Conservation (phyloP, 1,140 invertebrate species). For the Aphelenchoides besseyi region DNA sequence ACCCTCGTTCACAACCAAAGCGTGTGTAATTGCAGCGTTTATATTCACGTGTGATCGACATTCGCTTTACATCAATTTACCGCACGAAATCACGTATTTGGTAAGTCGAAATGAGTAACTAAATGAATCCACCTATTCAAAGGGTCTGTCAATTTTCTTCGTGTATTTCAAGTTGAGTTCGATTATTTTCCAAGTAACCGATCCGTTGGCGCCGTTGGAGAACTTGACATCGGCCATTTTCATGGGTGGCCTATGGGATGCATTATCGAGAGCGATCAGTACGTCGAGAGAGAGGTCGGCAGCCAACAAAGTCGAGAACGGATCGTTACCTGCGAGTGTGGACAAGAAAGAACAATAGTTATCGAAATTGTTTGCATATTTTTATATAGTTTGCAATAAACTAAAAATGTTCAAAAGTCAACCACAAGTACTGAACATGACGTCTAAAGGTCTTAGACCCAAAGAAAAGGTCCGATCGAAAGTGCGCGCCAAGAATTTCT, state of each 20-base stretch:
- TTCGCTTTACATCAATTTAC: constrained; percentile 88
- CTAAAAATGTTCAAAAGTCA: not conserved
- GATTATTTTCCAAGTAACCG: constrained; percentile 89
- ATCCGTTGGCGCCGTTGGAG: constrained; percentile 97
- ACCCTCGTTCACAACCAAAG: constrained; percentile 96
- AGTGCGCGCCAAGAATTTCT: not conserved
- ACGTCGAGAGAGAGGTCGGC: constrained; percentile 30
- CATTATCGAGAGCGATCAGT: constrained; percentile 67
- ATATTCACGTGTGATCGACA: constrained; percentile 95
- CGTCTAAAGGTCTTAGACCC: not conserved
- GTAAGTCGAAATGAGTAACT: not conserved
- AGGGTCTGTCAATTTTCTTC: constrained; percentile 94
- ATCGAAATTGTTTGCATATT: not conserved
- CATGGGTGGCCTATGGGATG: constrained; percentile 96
- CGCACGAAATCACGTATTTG: constrained; percentile 92
- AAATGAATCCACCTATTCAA: not conserved
- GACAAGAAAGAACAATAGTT: constrained; percentile 43
- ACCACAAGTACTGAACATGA: not conserved
- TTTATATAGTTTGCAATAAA: not conserved
- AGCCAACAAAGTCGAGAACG: constrained; percentile 42
- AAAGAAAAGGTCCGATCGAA: not conserved
- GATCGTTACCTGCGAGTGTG: constrained; percentile 29
- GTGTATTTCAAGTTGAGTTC: constrained; percentile 98
- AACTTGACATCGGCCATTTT: constrained; percentile 94
- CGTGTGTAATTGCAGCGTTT: constrained; percentile 85